These are phyloP conservation scores for Mercenaria mercenaria DNA, from an alignment of 1,140 invertebrate species.

Conservation along the genomic window DNA sequence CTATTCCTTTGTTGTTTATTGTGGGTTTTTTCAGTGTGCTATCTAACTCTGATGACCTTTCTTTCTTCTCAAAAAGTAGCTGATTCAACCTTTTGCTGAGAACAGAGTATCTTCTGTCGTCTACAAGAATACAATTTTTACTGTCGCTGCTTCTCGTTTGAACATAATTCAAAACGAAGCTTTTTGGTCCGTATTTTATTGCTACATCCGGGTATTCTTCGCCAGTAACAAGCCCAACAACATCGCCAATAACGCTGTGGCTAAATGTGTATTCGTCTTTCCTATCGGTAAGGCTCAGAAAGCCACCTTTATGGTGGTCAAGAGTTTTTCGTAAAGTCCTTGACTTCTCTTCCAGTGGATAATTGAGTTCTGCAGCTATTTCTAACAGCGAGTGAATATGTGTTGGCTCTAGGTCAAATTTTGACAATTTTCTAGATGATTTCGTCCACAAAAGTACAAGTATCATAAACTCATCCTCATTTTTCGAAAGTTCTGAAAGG, in stretches of 20 bases:
- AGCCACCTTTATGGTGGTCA: background rate
- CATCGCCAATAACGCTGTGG: conserved; percentile 20
- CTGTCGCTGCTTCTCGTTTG: background rate
- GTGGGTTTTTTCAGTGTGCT: no score
- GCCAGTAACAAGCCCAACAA: conserved; percentile 38
- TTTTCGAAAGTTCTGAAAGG: background rate
- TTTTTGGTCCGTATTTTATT: background rate
- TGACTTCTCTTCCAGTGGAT: background rate
- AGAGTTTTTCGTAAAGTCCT: background rate
- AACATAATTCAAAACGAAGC: conserved; percentile 29
- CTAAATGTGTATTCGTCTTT: conserved; percentile 31
- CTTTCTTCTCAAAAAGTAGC: background rate
- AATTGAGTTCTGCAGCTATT: background rate
- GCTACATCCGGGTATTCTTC: background rate
- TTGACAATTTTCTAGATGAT: background rate
- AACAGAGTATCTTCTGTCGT: background rate
- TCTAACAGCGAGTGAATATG: background rate
- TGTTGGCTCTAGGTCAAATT: background rate
- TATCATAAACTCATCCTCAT: conserved; percentile 9
- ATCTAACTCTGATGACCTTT: background rate
- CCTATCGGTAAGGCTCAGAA: background rate
- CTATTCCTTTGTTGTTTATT: background rate
- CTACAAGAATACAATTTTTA: background rate
- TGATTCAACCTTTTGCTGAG: background rate
- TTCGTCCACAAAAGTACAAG: background rate